A percentile compares a stretch with the other conserved stretches of the same genome.
Evolutionary conservation across 2,888 invertebrate species (phyloP).

Genomic region (Caenorhabditis sp.): DNA sequence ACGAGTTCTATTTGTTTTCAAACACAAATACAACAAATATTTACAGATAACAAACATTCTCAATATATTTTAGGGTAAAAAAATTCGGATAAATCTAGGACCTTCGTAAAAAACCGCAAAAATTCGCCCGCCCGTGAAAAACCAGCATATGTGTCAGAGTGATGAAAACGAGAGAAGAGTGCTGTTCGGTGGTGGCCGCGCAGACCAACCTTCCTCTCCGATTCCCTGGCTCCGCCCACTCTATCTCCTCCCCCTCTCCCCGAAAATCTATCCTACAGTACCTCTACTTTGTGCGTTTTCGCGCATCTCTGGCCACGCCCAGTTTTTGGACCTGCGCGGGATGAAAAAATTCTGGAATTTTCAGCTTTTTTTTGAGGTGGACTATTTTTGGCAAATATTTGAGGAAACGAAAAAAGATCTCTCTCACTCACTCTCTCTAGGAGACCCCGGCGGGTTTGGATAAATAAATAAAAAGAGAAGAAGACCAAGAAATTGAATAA

Average conservation of each 20-base stretch:
- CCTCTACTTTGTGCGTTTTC: no score
- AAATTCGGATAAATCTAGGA: constrained; percentile 4
- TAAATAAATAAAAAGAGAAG: constrained; percentile 28
- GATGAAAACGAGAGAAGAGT: constrained; percentile 4
- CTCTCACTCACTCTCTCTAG: no score
- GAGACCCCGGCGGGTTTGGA: constrained; percentile 20
- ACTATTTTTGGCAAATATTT: constrained; percentile 9
- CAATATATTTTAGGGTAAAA: neutral
- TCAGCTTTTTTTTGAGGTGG: no score
- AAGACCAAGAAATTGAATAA: constrained; percentile 40
- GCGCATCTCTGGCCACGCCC: constrained; percentile 7
- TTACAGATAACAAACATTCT: constrained; percentile 7
- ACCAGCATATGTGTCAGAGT: neutral
- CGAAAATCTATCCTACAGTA: constrained; percentile 3
- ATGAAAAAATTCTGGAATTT: neutral
- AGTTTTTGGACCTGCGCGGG: neutral
- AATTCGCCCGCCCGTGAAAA: neutral
- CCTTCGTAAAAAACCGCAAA: neutral
- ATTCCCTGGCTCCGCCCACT: constrained; percentile 9
- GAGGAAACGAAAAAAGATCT: neutral
- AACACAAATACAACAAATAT: constrained; percentile 31
- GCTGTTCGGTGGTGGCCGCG: neutral
- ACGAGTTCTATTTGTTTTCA: constrained; percentile 16
- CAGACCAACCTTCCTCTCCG: constrained; percentile 2
- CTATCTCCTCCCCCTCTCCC: neutral